A percentile compares a stretch with the other conserved stretches of the same genome.
These are phyloP conservation scores for Acronicta psi DNA, from an alignment of 2,888 invertebrate genomes.

Conservation along the genomic window DNA sequence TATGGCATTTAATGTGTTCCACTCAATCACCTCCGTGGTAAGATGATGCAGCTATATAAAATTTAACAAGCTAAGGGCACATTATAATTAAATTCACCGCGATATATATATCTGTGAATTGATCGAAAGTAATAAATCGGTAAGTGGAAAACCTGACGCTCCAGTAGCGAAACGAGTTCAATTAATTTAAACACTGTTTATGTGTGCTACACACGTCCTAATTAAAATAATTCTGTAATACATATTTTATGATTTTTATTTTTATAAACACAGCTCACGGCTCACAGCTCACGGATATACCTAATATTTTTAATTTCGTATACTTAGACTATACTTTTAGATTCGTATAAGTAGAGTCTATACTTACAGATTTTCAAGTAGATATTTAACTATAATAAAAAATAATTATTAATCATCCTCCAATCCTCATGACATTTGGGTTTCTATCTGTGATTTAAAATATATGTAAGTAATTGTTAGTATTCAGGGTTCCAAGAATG, in stretches of 20 bases:
- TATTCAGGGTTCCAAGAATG: too few relatives aligned
- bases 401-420: too few relatives aligned
- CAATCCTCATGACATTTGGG: too few relatives aligned
- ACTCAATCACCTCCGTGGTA: slow-evolving; percentile 7
- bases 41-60: slow-evolving; percentile 14
- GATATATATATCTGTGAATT: slow-evolving; percentile 23
- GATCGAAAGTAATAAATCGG: slow-evolving; percentile 23
- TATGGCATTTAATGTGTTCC: slow-evolving; percentile 43
- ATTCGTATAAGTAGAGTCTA: too few relatives aligned
- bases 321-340: too few relatives aligned
- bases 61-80: slow-evolving; percentile 8
- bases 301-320: too few relatives aligned
- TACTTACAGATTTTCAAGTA: too few relatives aligned
- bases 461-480: too few relatives aligned
- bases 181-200: slow-evolving; percentile 12
- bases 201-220: slow-evolving; percentile 5
- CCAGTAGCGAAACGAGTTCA: slow-evolving; percentile 36
- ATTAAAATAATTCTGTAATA: slow-evolving; percentile 17
- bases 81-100: slow-evolving; percentile 35
- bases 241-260: neutral
- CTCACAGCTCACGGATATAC: too few relatives aligned
- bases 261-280: too few relatives aligned
- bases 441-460: too few relatives aligned
- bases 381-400: too few relatives aligned
- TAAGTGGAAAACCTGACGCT: slow-evolving; percentile 23